Evolutionary conservation across 2,797 vertebrate species (phyloP).

Genomic region (Falco novaeseelandiae): DNA sequence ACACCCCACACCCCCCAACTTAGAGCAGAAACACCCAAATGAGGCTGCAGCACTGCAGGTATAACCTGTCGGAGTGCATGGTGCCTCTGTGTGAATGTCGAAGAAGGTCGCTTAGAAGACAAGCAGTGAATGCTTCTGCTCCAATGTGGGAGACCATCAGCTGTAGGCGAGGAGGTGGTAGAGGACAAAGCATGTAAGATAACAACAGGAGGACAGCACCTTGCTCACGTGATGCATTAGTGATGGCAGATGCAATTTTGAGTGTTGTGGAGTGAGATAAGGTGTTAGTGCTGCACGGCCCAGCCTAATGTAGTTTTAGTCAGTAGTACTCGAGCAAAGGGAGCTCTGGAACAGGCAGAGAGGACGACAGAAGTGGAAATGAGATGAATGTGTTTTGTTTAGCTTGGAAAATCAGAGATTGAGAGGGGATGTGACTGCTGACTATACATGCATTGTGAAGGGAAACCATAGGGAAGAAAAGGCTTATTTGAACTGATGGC

Average conservation of each 20-base stretch:
- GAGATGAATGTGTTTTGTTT: neutral
- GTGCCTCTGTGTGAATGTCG: too few relatives aligned
- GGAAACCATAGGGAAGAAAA: neutral
- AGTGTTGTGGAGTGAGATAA: neutral
- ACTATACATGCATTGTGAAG: neutral
- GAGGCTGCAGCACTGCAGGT: neutral
- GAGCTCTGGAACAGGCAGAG: neutral
- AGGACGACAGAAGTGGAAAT: neutral
- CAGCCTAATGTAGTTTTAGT: neutral
- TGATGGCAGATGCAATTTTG: neutral
- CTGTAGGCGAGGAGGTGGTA: neutral
- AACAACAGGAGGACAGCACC: neutral
- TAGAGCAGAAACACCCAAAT: neutral
- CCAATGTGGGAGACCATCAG: neutral
- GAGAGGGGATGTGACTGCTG: neutral
- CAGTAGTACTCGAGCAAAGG: neutral
- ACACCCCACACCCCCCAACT: too few relatives aligned
- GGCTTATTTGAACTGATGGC: neutral
- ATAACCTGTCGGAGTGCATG: neutral
- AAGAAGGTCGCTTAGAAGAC: neutral
- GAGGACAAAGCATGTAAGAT: neutral
- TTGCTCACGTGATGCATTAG: accelerated
- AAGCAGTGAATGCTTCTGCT: neutral
- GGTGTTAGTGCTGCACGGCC: neutral
- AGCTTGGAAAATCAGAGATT: neutral